Conservation (phyloP, 2,113 vertebrate species). For the Planiliza haematocheilus region DNA sequence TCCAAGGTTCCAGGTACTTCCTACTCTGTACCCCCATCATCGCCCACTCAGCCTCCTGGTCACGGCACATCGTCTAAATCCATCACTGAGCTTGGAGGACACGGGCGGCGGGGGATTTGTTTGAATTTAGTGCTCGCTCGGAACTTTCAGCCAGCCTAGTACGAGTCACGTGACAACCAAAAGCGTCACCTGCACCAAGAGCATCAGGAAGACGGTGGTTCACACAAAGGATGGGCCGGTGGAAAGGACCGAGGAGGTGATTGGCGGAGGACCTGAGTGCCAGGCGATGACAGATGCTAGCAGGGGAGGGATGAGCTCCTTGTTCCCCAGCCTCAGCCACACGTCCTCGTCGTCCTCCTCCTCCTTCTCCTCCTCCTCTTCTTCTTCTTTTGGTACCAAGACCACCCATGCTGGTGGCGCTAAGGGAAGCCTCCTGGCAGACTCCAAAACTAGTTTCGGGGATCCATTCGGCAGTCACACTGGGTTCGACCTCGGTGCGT, state of each 20-base stretch:
- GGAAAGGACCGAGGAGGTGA: slow-evolving; percentile 80
- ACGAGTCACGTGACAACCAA: slow-evolving; percentile 23
- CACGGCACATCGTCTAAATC: slow-evolving; percentile 35
- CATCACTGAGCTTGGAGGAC: slow-evolving; percentile 63
- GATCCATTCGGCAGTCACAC: slow-evolving; percentile 6
- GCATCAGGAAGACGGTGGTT: slow-evolving; percentile 65
- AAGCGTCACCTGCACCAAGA: slow-evolving; percentile 82
- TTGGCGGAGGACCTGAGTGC: slow-evolving; percentile 85
- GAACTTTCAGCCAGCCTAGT: background rate
- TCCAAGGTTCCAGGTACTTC: slow-evolving; percentile 80
- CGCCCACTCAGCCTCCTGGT: too few relatives aligned
- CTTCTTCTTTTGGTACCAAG: slow-evolving; percentile 5
- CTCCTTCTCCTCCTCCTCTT: slow-evolving; percentile 22
- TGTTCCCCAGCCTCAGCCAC: slow-evolving; percentile 46
- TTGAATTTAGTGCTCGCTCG: background rate
- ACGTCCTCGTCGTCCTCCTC: slow-evolving; percentile 37
- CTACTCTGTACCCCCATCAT: slow-evolving; percentile 20
- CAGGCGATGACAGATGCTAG: background rate
- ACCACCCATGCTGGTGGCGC: fast-evolving
- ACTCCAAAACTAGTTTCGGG: slow-evolving; percentile 1
- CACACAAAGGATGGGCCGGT: slow-evolving; percentile 81
- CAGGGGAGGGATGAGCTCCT: background rate
- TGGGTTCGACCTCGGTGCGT: slow-evolving; percentile 73
- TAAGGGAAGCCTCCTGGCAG: slow-evolving; percentile 54
- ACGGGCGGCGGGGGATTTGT: fast-evolving